A percentile compares a stretch with the other conserved stretches of the same genome.
Conservation (phyloP, 2,113 vertebrate species). For the Vulpes ferrilata region DNA sequence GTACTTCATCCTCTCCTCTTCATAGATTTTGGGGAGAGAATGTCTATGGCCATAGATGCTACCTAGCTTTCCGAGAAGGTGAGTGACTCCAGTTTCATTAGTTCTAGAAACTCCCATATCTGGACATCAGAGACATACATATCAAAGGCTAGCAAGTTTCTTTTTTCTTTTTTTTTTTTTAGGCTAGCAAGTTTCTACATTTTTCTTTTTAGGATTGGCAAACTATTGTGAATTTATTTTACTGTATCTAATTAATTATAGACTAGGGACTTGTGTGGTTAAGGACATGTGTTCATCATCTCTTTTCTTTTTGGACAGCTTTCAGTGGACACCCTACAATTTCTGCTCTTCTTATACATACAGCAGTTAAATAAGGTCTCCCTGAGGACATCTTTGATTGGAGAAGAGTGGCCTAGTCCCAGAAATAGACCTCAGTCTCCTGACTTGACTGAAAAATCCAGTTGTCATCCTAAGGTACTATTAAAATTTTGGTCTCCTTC, state of each 20-base stretch:
- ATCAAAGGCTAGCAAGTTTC: not conserved
- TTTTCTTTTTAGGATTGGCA: not conserved
- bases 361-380: constrained; percentile 96
- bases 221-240: constrained; percentile 8
- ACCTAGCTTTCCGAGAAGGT: not conserved
- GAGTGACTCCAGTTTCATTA: not conserved
- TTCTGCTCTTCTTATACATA: constrained; percentile 96
- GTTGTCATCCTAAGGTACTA: constrained; percentile 92
- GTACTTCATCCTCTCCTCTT: constrained; percentile 14
- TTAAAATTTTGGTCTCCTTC: constrained; percentile 31
- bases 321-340: constrained; percentile 95
- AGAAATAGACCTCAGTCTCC: constrained; percentile 88
- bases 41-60: not conserved
- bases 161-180: not conserved
- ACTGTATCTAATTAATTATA: not conserved
- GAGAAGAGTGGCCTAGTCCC: constrained; percentile 96
- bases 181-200: not conserved
- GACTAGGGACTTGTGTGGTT: not conserved
- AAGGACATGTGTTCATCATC: constrained; percentile 16
- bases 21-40: constrained; percentile 27
- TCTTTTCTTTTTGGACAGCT: constrained; percentile 86
- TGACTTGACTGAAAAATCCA: constrained; percentile 89
- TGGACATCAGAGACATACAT: not conserved
- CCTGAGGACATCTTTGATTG: constrained; percentile 93
- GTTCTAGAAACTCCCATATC: not conserved